These are phyloP conservation scores for Daphoenositta chrysoptera DNA, from an alignment of 2,113 vertebrate species.

Conservation along the genomic window DNA sequence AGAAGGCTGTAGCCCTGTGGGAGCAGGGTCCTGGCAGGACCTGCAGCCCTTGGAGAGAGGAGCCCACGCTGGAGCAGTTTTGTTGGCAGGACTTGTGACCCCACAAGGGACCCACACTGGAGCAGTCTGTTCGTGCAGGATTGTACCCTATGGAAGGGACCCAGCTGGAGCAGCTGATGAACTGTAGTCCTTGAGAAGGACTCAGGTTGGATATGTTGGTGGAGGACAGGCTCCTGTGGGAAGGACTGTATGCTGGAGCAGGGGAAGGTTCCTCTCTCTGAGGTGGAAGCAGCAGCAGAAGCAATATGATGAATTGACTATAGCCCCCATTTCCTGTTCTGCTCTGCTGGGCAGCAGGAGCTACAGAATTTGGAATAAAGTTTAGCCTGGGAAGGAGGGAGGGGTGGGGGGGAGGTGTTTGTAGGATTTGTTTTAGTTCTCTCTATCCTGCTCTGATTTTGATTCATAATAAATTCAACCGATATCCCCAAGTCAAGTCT, in stretches of 20 bases:
- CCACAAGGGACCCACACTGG: background rate
- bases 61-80: background rate
- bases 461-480: background rate
- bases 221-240: background rate
- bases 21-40: background rate
- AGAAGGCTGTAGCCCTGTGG: background rate
- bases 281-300: background rate
- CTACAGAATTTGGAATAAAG: background rate
- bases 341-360: background rate
- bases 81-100: background rate
- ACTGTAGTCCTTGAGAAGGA: background rate
- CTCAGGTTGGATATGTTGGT: background rate
- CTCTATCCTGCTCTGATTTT: background rate
- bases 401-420: accelerated
- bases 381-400: background rate
- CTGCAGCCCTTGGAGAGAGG: accelerated
- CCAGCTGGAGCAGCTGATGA: background rate
- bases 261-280: background rate
- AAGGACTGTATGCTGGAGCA: background rate
- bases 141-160: background rate
- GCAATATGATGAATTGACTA: background rate
- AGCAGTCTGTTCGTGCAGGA: background rate
- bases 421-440: background rate
- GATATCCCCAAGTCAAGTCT: background rate
- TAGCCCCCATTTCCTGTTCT: background rate